Base-by-base conservation (phyloP, 2,888 invertebrate species). In the Ditula angustiorana region DNA sequence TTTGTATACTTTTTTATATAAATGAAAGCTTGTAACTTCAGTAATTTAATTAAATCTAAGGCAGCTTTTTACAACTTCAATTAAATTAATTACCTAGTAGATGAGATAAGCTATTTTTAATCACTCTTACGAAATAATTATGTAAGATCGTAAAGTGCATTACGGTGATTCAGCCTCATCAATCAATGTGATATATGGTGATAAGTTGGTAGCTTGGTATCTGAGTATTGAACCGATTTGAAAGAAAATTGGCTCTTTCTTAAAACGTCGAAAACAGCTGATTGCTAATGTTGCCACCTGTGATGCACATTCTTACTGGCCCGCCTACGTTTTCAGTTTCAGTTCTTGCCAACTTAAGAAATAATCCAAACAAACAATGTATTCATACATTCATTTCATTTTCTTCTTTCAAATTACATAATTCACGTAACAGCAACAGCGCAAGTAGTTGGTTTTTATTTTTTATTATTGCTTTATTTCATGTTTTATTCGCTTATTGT, bases 261-360 rank as follows among this genome's bases (percentile, higher is more conserved):
- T 28, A 26, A 8, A 3, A 11, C 23, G 28, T 47, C 55, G 28
- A 28, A 47, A 62, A 50, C 62, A 62, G 49, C 62, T 62, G 62
- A 35, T 37, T 2, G 16, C 5, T 11, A 21, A 57, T 62, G 62
- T 57, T 62, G 62, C 62, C 62, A 62, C 30, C 5, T 19, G n/a
- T n/a, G n/a, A n/a, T 16, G 16, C n/a, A 23, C 28, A 49, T 56
- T 57, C 55, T 41, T 62, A 37, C 56, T 8, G 56, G 56, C 56
- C 47, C 55, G 35, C 55, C 4, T n/a, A n/a, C n/a, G 46, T 46
- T 49, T 49, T 16, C 49, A 16, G 26, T 47, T 35, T 47, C 55
- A 56, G 61, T 11, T 55, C 47, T 57, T 63, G 57, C 62, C 62
- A 63, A 57, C 62, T 50, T 62, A 49, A 37, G 16, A 57, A 50